phyloP scores from a whole-genome alignment of 2,797 vertebrate genomes.

The Phataginus tricuspis region DNA sequence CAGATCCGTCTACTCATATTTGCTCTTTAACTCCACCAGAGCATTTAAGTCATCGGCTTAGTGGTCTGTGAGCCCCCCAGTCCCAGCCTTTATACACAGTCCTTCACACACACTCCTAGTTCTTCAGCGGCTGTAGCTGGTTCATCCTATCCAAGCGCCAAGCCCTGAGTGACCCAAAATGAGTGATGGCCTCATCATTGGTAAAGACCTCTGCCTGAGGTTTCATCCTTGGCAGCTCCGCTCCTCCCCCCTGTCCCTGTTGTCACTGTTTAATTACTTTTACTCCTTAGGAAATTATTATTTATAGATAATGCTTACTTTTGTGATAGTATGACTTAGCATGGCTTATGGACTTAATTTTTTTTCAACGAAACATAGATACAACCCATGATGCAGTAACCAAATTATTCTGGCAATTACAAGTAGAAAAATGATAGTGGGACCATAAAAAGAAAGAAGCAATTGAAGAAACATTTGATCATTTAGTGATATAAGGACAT shows the following conservation, averaged over 20 bases:
- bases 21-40: background rate
- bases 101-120: background rate
- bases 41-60: background rate
- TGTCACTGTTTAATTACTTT: background rate
- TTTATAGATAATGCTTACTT: background rate
- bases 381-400: background rate
- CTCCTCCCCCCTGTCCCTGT: background rate
- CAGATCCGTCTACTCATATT: background rate
- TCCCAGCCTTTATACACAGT: background rate
- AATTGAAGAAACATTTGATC: background rate
- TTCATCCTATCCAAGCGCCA: background rate
- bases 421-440: background rate
- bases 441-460: background rate
- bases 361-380: background rate
- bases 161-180: no score
- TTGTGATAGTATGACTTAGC: background rate
- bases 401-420: background rate
- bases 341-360: background rate
- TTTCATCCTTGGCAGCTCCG: background rate
- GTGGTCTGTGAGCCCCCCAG: background rate
- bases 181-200: background rate
- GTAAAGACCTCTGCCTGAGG: background rate
- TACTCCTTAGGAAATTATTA: background rate
- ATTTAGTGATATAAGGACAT: background rate
- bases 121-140: background rate